Conservation (phyloP, 2,888 invertebrate genomes). For the Macaria liturata region DNA sequence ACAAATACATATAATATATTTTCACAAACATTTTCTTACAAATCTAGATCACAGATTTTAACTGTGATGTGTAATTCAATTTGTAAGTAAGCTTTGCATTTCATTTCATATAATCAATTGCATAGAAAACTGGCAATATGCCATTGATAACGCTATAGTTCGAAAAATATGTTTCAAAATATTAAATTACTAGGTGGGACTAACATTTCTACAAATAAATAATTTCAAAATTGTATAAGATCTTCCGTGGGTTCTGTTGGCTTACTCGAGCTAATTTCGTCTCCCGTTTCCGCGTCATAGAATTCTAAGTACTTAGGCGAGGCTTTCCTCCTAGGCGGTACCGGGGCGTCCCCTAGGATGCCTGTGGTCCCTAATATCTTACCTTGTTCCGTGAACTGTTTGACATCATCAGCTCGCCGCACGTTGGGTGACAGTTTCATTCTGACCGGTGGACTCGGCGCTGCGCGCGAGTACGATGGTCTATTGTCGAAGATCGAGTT, state of each 20-base stretch:
- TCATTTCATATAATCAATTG: too few relatives aligned
- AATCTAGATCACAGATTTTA: too few relatives aligned
- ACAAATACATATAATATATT: too few relatives aligned
- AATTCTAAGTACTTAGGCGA: constrained; percentile 58
- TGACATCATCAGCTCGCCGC: constrained; percentile 49
- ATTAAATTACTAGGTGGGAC: constrained; percentile 29
- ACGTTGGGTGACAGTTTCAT: constrained; percentile 63
- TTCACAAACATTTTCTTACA: too few relatives aligned
- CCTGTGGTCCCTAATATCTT: constrained; percentile 57
- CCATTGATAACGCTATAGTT: too few relatives aligned
- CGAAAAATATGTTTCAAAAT: not conserved
- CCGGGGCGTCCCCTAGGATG: constrained; percentile 63
- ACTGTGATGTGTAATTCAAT: too few relatives aligned
- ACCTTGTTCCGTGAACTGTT: constrained; percentile 55
- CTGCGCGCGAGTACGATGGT: constrained; percentile 65
- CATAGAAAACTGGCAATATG: too few relatives aligned
- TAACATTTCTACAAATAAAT: constrained; percentile 21
- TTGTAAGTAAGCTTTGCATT: too few relatives aligned
- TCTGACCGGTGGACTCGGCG: constrained; percentile 75
- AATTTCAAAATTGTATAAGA: constrained; percentile 68
- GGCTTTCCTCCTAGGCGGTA: constrained; percentile 68
- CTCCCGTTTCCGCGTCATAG: constrained; percentile 37
- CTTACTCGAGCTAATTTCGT: constrained; percentile 35
- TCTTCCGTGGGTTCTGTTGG: constrained; percentile 61
- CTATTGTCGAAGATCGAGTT: constrained; percentile 71